Conservation (phyloP, 1,140 invertebrate species). For the Bombus soroeensis region DNA sequence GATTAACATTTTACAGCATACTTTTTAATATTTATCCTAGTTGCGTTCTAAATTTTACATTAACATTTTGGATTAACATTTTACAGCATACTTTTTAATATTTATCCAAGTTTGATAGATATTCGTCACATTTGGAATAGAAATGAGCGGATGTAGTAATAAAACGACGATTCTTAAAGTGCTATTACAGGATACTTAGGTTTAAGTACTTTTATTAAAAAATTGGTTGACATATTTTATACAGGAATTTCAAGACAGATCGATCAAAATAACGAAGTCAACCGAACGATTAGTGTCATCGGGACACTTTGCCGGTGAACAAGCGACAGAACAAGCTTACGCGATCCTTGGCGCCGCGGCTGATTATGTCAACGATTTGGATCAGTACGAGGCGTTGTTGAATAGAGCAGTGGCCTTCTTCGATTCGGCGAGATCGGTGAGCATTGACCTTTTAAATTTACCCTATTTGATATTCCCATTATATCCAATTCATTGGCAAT, state of each 20-base stretch:
- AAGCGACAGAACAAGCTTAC: conserved; percentile 89
- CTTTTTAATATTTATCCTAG: too few relatives aligned
- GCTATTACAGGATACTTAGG: background rate
- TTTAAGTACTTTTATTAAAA: background rate
- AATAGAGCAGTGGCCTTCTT: conserved; percentile 90
- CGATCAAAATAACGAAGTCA: conserved; percentile 89
- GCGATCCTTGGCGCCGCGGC: conserved; percentile 88
- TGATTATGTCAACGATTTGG: conserved; percentile 89
- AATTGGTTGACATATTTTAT: background rate
- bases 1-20: too few relatives aligned
- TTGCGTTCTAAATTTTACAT: too few relatives aligned
- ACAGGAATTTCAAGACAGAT: conserved; percentile 89
- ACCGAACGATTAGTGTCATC: conserved; percentile 89
- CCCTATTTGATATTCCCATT: too few relatives aligned
- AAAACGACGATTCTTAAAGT: background rate
- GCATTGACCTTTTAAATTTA: conserved; percentile 34
- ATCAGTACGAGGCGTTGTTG: conserved; percentile 87
- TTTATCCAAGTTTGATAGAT: too few relatives aligned
- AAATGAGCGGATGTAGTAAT: background rate
- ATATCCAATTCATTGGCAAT: background rate
- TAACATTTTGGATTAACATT: too few relatives aligned
- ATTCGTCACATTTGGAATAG: too few relatives aligned
- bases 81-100: too few relatives aligned
- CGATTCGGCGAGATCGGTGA: conserved; percentile 87
- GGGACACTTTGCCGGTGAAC: conserved; percentile 88